These are phyloP conservation scores for Micromys minutus DNA, from an alignment of 2,113 vertebrate genomes.

Conservation along the genomic window DNA sequence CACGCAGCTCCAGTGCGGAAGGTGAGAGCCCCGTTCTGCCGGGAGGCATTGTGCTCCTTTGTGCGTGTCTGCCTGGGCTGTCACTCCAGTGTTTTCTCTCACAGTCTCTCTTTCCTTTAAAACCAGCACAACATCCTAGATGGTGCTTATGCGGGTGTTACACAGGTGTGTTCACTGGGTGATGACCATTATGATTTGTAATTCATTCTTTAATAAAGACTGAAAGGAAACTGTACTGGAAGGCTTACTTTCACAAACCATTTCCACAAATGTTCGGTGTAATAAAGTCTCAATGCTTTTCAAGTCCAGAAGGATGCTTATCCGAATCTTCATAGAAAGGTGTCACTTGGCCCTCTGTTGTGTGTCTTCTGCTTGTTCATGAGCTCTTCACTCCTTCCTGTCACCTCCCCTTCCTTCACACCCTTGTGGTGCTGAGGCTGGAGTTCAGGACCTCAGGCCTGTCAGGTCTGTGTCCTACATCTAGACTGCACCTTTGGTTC, in stretches of 20 bases:
- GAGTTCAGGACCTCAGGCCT: background rate
- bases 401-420: too few relatives aligned
- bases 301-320: background rate
- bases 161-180: background rate
- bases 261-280: background rate
- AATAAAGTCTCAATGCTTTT: background rate
- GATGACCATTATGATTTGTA: background rate
- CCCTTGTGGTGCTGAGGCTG: background rate
- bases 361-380: background rate
- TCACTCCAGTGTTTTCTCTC: background rate
- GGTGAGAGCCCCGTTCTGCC: background rate
- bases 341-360: background rate
- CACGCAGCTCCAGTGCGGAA: background rate
- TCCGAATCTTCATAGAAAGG: background rate
- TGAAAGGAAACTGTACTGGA: background rate
- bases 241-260: constrained; percentile 10
- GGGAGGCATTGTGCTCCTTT: background rate
- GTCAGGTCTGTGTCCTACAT: too few relatives aligned
- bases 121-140: background rate
- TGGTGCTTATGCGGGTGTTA: background rate
- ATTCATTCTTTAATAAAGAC: background rate
- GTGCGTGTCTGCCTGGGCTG: background rate
- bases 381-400: too few relatives aligned
- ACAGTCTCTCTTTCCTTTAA: background rate
- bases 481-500: background rate